Conservation (phyloP, 2,888 invertebrate species). For the Caenorhabditis plicata region DNA sequence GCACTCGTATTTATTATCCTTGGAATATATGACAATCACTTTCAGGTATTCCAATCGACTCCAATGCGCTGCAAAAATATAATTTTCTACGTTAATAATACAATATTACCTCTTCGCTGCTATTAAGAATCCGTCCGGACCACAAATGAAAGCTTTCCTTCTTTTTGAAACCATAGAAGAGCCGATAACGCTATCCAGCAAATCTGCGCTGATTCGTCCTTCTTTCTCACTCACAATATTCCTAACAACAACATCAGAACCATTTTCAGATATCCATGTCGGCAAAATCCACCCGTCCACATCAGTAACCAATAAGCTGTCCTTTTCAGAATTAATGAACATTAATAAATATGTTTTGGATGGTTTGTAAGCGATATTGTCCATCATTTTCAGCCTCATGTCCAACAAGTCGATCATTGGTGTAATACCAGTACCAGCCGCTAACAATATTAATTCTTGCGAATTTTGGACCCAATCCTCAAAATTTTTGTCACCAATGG, state of each 20-base stretch:
- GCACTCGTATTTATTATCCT: constrained; percentile 3
- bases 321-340: constrained; percentile 43
- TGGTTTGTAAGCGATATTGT: constrained; percentile 2
- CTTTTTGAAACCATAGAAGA: not conserved
- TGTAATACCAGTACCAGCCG: constrained; percentile 56
- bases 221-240: not conserved
- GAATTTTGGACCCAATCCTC: constrained; percentile 19
- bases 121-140: constrained; percentile 25
- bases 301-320: constrained; percentile 20
- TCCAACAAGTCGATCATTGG: constrained; percentile 52
- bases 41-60: constrained; percentile 7
- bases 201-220: not conserved
- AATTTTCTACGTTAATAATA: not conserved
- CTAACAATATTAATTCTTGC: constrained; percentile 32
- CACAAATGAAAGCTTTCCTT: constrained; percentile 25
- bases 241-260: constrained; percentile 7
- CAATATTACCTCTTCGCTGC: constrained; percentile 10
- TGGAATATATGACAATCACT: constrained; percentile 24
- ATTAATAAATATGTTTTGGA: constrained; percentile 12
- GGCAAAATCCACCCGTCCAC: constrained; percentile 20
- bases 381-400: constrained; percentile 1
- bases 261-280: constrained; percentile 4
- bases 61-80: constrained; percentile 9
- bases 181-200: not conserved
- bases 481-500: constrained; percentile 49